A percentile compares a stretch with the other conserved stretches of the same genome.
These are phyloP conservation scores for Litocranius walleri DNA, from an alignment of 2,113 vertebrate genomes.

Conservation along the genomic window DNA sequence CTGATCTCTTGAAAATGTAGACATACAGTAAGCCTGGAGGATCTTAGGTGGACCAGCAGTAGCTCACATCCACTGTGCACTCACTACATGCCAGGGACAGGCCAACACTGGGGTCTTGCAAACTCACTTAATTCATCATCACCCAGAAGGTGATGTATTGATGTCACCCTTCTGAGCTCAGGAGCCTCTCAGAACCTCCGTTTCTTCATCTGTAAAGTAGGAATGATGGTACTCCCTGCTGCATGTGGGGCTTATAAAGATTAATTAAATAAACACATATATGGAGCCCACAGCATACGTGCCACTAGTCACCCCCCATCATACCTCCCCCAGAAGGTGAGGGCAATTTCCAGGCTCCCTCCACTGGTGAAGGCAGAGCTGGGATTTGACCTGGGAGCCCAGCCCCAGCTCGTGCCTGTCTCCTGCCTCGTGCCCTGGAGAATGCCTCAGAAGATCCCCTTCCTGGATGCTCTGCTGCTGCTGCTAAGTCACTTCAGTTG, in stretches of 20 bases:
- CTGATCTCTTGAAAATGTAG: neutral
- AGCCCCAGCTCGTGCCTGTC: too few species aligned
- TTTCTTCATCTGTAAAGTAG: neutral
- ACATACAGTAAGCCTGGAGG: too few species aligned
- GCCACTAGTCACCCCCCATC: rapidly evolving
- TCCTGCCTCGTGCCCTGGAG: neutral
- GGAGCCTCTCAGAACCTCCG: neutral
- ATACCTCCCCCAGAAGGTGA: neutral
- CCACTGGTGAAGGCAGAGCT: neutral
- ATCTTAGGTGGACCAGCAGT: rapidly evolving
- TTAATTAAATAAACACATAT: too few species aligned
- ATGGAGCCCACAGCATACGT: rapidly evolving
- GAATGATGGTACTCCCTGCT: too few species aligned
- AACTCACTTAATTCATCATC: neutral
- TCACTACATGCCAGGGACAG: rapidly evolving
- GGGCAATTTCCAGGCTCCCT: too few species aligned
- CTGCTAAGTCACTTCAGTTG: too few species aligned
- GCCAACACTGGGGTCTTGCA: rapidly evolving
- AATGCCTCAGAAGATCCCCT: neutral
- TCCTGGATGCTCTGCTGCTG: neutral
- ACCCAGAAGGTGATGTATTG: too few species aligned
- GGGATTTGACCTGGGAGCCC: neutral
- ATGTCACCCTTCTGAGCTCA: neutral
- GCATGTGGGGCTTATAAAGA: neutral
- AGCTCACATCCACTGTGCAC: neutral